These are phyloP conservation scores for Daktulosphaira vitifoliae DNA, from an alignment of 1,140 invertebrate genomes.

Conservation along the genomic window DNA sequence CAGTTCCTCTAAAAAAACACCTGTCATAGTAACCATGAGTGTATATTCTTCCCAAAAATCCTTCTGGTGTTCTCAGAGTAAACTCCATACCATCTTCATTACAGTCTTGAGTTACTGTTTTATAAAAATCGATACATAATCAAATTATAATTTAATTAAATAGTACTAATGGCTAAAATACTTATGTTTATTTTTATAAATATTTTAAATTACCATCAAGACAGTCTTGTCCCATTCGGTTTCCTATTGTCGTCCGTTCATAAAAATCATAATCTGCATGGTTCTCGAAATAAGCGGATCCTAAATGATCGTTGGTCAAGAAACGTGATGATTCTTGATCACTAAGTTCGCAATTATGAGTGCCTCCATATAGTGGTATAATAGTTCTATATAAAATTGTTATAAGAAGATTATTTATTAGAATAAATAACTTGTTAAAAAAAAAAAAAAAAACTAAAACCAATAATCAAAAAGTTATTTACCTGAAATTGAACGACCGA, in stretches of 20 bases:
- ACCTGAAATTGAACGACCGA: constrained; percentile 75
- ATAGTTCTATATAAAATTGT: too few species aligned
- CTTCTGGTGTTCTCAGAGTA: constrained; percentile 73
- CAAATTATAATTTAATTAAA: neutral
- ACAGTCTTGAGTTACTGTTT: constrained; percentile 79
- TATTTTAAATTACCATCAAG: constrained; percentile 74
- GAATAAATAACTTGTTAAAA: too few species aligned
- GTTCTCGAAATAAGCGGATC: constrained; percentile 67
- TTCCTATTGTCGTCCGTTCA: constrained; percentile 61
- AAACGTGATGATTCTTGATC: constrained; percentile 74
- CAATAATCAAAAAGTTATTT: too few species aligned
- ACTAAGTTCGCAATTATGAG: constrained; percentile 76
- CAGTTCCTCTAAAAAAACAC: constrained; percentile 83
- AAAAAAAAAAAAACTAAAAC: too few species aligned
- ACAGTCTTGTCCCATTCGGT: constrained; percentile 54
- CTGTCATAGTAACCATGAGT: constrained; percentile 85
- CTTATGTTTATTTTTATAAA: too few species aligned
- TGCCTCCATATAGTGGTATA: constrained; percentile 47
- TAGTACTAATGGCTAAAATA: neutral
- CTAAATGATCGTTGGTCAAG: constrained; percentile 61
- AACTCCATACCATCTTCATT: constrained; percentile 91
- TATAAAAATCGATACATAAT: constrained; percentile 29
- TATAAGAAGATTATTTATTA: too few species aligned
- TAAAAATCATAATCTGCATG: constrained; percentile 81
- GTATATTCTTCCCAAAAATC: constrained; percentile 80